Percentiles rank a stretch among this genome's conserved stretches.
phyloP scores from a whole-genome alignment of 2,113 vertebrate genomes.

The Gavialis gangeticus region DNA sequence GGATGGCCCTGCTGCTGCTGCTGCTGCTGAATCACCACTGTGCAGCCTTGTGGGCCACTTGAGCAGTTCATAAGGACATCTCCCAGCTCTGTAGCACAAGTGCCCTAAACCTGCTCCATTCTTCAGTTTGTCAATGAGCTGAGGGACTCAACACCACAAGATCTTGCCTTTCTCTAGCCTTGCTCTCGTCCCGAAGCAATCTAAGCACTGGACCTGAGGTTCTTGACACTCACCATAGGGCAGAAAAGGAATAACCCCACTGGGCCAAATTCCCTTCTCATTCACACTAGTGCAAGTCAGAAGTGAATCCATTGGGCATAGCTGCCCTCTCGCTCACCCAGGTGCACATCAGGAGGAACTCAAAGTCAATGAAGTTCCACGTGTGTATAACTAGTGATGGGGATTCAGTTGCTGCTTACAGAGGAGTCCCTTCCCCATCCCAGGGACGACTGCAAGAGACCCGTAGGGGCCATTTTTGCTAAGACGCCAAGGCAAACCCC shows the following conservation, averaged over 20 bases:
- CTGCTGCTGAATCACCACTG: background rate
- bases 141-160: background rate
- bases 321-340: background rate
- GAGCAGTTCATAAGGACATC: background rate
- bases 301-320: background rate
- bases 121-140: background rate
- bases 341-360: fast-evolving
- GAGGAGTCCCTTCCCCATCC: background rate
- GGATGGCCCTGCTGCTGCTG: too few species aligned
- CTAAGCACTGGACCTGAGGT: background rate
- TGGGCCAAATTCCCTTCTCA: background rate
- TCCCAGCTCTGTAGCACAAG: background rate
- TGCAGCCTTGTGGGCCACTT: background rate
- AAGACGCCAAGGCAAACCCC: fast-evolving
- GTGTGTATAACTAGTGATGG: background rate
- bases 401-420: background rate
- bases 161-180: fast-evolving
- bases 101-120: background rate
- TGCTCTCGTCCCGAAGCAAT: background rate
- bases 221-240: background rate
- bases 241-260: background rate
- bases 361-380: background rate
- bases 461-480: background rate
- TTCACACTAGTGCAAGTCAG: background rate
- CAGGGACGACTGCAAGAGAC: background rate